Evolutionary conservation across 2,888 invertebrate species (phyloP).

Genomic region (Lasioglossum villosulum): DNA sequence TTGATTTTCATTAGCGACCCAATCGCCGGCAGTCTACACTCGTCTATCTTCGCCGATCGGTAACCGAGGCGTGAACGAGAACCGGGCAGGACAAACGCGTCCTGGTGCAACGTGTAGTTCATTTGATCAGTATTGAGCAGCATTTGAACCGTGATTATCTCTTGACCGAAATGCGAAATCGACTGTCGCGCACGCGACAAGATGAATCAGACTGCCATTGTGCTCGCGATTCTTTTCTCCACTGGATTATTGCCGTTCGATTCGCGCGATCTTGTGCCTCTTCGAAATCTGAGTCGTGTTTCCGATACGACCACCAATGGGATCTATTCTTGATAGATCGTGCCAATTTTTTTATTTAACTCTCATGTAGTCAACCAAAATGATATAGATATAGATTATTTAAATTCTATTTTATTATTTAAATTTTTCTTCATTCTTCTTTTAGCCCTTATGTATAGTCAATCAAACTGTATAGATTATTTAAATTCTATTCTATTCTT

Average conservation of each 20-base stretch:
- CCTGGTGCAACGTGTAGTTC: not conserved
- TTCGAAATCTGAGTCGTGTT: not conserved
- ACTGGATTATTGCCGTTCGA: not conserved
- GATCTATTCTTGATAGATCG: not conserved
- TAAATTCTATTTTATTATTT: no score
- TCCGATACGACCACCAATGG: not conserved
- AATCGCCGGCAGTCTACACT: conserved; percentile 12
- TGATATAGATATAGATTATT: no score
- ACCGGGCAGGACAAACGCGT: not conserved
- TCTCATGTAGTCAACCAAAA: no score
- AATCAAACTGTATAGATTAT: no score
- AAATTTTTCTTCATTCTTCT: no score
- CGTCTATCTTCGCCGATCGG: conserved; percentile 1
- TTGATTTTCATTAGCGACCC: conserved; percentile 41
- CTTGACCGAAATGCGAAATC: conserved; percentile 19
- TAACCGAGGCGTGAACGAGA: conserved; percentile 18
- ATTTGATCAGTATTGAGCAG: conserved; percentile 33
- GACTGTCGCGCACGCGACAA: not conserved
- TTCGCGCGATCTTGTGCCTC: not conserved
- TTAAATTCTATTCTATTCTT: no score
- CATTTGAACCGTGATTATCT: conserved; percentile 30
- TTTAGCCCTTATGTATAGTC: no score
- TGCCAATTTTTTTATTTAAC: no score
- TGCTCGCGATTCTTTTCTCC: conserved; percentile 7
- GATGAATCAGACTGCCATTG: conserved; percentile 25